Base-by-base conservation (phyloP, 2,888 invertebrate genomes). In the Diaperis boleti region DNA sequence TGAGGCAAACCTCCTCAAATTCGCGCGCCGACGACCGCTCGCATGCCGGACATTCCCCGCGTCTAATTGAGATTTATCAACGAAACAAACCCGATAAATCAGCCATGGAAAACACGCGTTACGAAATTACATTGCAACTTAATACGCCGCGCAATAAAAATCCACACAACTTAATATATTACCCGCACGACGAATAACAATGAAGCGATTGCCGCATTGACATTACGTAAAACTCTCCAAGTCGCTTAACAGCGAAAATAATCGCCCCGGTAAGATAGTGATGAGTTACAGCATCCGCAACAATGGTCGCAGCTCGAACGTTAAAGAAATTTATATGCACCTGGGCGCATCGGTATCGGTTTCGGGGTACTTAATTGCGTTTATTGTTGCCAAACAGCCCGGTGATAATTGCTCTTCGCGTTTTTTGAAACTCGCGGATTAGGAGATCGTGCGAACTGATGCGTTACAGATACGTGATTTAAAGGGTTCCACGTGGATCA, bases 71-170 rank as follows among this genome's bases (percentile, higher is more conserved):
- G n/a, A 26, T 26, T 26, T 26, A 26, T 26, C n/a, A 3, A 5
- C 13, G 18, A 17, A 10, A 41, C 18, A 17, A 41, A 41, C 17
- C 18, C 17, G 18, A n/a, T 41, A 18, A 41, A 18, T 18, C 18
- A 41, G 17, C 10, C 18, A 41, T 41, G 41, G 8, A 41, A 41
- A 41, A 41, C 41, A 41, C 41, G 41, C 18, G 18, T 18, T 18
- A 18, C 18, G 18, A 18, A 41, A 41, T 41, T 41, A 41, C 41
- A 41, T 41, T 41, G 41, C 17, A 14, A 17, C 39, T 39, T 39
- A 15, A 39, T 39, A 20, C 20, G 20, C 26, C 26, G 6, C n/a
- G 26, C 26, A 26, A 26, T 26, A 26, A 26, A 26, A 26, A 26
- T 26, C 1, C 2, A 5, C 26, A 26, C n/a, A 26, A 26, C 26